phyloP scores from a whole-genome alignment of 2,888 invertebrate genomes.

The Orchesellides sinensis region DNA sequence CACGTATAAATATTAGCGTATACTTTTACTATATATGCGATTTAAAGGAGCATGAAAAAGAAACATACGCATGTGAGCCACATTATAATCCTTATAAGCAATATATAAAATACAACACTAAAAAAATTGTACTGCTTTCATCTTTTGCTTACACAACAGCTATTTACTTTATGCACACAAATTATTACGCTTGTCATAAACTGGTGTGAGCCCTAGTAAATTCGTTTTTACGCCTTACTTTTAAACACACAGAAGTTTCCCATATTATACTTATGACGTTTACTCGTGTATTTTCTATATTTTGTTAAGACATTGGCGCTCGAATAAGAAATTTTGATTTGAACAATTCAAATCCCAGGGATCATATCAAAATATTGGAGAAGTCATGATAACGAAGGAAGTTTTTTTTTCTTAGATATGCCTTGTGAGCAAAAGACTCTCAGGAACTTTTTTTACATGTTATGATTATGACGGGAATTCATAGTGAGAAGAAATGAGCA shows the following conservation, averaged over 20 bases:
- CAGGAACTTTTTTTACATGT: too few species aligned
- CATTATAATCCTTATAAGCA: too few species aligned
- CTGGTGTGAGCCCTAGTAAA: slow-evolving; percentile 52
- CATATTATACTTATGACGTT: not conserved
- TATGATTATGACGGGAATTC: too few species aligned
- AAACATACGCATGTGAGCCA: too few species aligned
- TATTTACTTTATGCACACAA: slow-evolving; percentile 47
- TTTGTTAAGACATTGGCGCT: not conserved
- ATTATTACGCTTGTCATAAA: slow-evolving; percentile 64
- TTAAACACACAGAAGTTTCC: slow-evolving; percentile 25
- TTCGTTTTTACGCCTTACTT: slow-evolving; percentile 50
- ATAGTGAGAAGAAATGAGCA: too few species aligned
- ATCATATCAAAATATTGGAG: too few species aligned
- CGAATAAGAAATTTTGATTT: slow-evolving; percentile 6
- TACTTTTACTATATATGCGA: too few species aligned
- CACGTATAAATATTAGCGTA: slow-evolving; percentile 35
- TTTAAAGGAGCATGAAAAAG: slow-evolving; percentile 40
- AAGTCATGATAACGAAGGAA: too few species aligned
- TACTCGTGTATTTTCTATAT: not conserved
- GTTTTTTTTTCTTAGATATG: too few species aligned
- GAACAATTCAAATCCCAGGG: slow-evolving; percentile 8
- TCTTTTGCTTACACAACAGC: slow-evolving; percentile 28
- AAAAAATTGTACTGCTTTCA: too few species aligned
- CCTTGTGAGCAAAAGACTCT: too few species aligned
- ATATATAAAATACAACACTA: too few species aligned